phyloP scores from a whole-genome alignment of 2,113 vertebrate species.

The Podocnemis expansa region DNA sequence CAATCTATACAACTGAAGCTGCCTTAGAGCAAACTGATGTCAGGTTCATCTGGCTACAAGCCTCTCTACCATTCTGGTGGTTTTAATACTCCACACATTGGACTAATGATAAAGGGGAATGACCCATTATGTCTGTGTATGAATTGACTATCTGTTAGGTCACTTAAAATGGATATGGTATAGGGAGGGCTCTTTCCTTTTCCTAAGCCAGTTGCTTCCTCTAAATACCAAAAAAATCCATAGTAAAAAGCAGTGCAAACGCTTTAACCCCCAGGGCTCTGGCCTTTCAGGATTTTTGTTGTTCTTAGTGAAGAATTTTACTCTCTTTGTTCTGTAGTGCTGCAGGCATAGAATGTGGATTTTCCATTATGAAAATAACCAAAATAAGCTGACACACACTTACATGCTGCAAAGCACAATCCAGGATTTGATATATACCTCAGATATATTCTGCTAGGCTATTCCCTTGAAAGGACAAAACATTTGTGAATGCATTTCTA shows the following conservation, averaged over 20 bases:
- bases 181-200: not conserved
- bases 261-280: not conserved
- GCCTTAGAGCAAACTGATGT: not conserved
- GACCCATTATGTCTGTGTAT: not conserved
- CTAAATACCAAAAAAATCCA: conserved; percentile 22
- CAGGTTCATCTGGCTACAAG: not conserved
- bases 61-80: not conserved
- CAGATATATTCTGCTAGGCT: not conserved
- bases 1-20: not conserved
- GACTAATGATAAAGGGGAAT: not conserved
- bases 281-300: not conserved
- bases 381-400: not conserved
- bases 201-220: not conserved
- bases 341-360: not conserved
- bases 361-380: conserved; percentile 5
- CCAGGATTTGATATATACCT: not conserved
- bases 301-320: not conserved
- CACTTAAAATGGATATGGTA: not conserved
- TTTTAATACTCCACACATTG: not conserved
- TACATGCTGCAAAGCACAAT: not conserved
- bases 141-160: not conserved
- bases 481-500: not conserved
- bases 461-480: not conserved
- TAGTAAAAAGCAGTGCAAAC: not conserved
- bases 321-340: not conserved